phyloP scores from a whole-genome alignment of 2,888 invertebrate species.

The Hetaerina titia region DNA sequence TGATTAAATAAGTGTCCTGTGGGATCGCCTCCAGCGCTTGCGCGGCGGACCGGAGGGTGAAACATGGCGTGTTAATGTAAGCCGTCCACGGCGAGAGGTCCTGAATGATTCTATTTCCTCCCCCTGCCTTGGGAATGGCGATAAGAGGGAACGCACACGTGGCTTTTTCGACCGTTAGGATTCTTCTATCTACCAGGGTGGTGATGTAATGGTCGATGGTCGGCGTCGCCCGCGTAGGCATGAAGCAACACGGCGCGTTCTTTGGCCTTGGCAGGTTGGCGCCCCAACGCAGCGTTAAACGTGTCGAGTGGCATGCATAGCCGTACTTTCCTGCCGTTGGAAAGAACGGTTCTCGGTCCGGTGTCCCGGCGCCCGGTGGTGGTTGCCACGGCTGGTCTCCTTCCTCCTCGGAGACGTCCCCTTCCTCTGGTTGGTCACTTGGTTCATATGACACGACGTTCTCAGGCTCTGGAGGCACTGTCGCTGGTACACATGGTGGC shows the following conservation, averaged over 20 bases:
- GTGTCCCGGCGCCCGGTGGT: no score
- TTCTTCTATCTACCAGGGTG: neutral
- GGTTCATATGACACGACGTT: no score
- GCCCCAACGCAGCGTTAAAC: no score
- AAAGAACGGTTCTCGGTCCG: no score
- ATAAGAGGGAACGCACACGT: neutral
- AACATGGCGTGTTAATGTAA: neutral
- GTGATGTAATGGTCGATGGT: rapidly evolving
- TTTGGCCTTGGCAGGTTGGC: neutral
- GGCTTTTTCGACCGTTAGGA: neutral
- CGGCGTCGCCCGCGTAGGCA: neutral
- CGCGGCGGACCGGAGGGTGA: neutral
- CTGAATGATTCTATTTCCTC: neutral
- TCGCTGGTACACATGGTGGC: no score
- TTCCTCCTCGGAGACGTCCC: no score
- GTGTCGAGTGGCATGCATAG: no score
- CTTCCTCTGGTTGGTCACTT: no score
- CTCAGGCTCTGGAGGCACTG: no score
- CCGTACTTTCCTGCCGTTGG: no score
- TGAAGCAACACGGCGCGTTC: neutral
- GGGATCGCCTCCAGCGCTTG: neutral
- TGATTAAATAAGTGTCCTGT: neutral
- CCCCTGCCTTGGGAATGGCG: neutral
- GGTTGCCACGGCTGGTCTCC: no score
- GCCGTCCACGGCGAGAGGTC: neutral